phyloP scores from a whole-genome alignment of 2,113 vertebrate genomes.

The Upupa epops region DNA sequence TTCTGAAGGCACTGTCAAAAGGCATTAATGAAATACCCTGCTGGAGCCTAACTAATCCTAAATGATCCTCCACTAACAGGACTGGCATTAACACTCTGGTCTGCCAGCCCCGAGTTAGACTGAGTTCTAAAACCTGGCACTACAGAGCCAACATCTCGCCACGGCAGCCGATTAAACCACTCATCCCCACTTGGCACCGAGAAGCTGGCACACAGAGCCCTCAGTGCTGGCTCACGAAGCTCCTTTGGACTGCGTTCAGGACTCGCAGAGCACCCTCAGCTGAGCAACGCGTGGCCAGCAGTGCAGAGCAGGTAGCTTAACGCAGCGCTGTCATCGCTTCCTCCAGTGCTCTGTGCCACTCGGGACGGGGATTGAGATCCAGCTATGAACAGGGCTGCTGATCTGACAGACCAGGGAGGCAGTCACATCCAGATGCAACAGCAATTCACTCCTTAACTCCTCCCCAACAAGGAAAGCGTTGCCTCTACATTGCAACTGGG shows the following conservation, averaged over 20 bases:
- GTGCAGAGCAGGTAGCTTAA: background rate
- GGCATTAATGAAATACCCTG: too few relatives aligned
- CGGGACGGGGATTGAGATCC: background rate
- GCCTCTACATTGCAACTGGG: background rate
- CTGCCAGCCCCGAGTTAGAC: conserved; percentile 3
- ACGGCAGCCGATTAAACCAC: conserved; percentile 39
- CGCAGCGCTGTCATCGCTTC: background rate
- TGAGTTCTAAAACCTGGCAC: conserved; percentile 41
- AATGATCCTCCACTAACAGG: too few relatives aligned
- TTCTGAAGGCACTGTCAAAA: too few relatives aligned
- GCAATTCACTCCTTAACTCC: background rate
- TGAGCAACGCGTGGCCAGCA: background rate
- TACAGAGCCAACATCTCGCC: background rate
- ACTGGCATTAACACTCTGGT: too few relatives aligned
- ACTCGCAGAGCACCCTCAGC: background rate
- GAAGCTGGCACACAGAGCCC: background rate
- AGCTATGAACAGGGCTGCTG: background rate
- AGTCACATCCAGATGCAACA: background rate
- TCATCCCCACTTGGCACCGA: conserved; percentile 35
- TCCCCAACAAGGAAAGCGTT: background rate
- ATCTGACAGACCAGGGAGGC: background rate
- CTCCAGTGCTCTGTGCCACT: background rate
- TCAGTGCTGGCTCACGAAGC: background rate
- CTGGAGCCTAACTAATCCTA: too few relatives aligned
- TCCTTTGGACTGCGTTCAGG: background rate